phyloP scores from a whole-genome alignment of 2,113 vertebrate species.

The Pollachius pollachius region DNA sequence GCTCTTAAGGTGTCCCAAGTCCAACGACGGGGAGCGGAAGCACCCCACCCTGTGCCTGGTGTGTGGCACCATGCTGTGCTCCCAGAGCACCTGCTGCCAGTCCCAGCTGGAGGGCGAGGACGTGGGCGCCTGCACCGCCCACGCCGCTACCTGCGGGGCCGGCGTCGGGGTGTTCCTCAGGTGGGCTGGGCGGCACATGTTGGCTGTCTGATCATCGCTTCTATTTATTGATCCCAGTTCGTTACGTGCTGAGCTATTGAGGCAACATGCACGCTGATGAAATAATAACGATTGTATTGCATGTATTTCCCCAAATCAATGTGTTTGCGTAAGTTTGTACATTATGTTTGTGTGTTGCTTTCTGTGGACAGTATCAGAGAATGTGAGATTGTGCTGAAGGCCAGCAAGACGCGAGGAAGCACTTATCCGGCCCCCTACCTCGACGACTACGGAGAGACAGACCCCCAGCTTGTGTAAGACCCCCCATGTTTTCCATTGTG shows the following conservation, averaged over 20 bases:
- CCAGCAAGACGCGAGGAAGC: constrained; percentile 90
- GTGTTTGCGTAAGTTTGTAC: no score
- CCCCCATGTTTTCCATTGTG: background rate
- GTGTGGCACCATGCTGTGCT: constrained; percentile 92
- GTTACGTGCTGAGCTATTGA: no score
- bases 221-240: background rate
- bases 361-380: constrained; percentile 83
- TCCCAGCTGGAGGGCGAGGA: constrained; percentile 87
- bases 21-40: constrained; percentile 88
- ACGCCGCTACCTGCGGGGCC: constrained; percentile 89
- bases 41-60: constrained; percentile 93
- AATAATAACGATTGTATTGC: no score
- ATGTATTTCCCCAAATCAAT: no score
- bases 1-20: constrained; percentile 84
- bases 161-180: constrained; percentile 96
- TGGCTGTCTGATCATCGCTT: background rate
- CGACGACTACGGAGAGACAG: constrained; percentile 98
- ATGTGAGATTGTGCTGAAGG: constrained; percentile 92
- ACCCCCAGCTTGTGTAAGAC: constrained; percentile 88
- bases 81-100: constrained; percentile 92
- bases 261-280: no score
- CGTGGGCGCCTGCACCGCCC: constrained; percentile 90
- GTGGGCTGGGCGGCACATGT: constrained; percentile 57
- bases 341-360: background rate
- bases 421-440: constrained; percentile 93